Evolutionary conservation across 2,888 invertebrate genomes (phyloP).

Genomic region (Hartigia nigra): DNA sequence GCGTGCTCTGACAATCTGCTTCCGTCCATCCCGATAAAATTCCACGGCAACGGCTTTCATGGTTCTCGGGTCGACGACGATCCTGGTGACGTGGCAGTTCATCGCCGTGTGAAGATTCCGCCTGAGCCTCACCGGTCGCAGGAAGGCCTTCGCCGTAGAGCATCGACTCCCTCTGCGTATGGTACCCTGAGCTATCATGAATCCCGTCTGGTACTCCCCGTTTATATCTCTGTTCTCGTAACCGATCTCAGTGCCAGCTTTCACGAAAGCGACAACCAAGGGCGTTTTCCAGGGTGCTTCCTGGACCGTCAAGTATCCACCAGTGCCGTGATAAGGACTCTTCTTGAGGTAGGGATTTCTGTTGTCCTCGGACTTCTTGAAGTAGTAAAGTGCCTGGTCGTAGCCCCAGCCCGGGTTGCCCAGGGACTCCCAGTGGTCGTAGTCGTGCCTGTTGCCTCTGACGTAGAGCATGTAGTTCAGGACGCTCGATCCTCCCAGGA

Average conservation of each 20-base stretch:
- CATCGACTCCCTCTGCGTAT: slow-evolving; percentile 83
- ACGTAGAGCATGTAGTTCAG: slow-evolving; percentile 93
- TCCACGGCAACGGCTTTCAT: slow-evolving; percentile 85
- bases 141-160: slow-evolving; percentile 88
- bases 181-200: slow-evolving; percentile 86
- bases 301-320: slow-evolving; percentile 82
- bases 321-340: slow-evolving; percentile 76
- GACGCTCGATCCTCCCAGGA: slow-evolving; percentile 88
- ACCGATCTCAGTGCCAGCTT: slow-evolving; percentile 84
- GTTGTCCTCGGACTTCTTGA: slow-evolving; percentile 90
- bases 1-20: slow-evolving; percentile 77
- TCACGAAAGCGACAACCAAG: slow-evolving; percentile 83
- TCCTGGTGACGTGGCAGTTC: slow-evolving; percentile 81
- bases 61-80: slow-evolving; percentile 79
- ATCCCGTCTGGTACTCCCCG: slow-evolving; percentile 82
- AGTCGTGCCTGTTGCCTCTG: slow-evolving; percentile 84
- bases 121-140: slow-evolving; percentile 80
- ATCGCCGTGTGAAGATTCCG: slow-evolving; percentile 85
- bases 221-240: slow-evolving; percentile 87
- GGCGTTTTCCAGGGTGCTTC: slow-evolving; percentile 89
- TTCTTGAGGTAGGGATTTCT: slow-evolving; percentile 84
- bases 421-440: slow-evolving; percentile 86
- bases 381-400: slow-evolving; percentile 85
- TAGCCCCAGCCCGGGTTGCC: slow-evolving; percentile 94
- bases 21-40: slow-evolving; percentile 79